Conservation (phyloP, 2,888 invertebrate genomes). For the Mylabris sibirica region DNA sequence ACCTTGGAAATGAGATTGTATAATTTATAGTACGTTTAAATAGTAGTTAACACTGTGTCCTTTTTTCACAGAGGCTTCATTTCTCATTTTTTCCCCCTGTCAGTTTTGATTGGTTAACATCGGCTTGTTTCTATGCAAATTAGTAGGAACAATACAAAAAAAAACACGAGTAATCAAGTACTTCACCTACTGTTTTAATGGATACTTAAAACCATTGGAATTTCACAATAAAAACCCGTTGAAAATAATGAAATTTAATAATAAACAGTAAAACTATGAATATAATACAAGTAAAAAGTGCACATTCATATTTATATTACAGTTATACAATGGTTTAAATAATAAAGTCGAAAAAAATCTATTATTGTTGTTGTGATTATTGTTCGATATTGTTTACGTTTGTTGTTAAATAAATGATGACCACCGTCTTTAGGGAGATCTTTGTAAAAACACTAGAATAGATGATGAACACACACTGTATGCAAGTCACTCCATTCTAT, state of each 20-base stretch:
- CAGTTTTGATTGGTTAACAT: neutral
- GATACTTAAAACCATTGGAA: conserved; percentile 8
- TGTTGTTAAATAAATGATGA: conserved; percentile 38
- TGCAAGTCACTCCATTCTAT: conserved; percentile 49
- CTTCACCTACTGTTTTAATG: conserved; percentile 11
- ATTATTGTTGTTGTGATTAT: conserved; percentile 17
- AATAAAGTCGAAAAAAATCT: conserved; percentile 11
- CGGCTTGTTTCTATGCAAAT: neutral
- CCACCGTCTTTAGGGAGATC: conserved; percentile 32
- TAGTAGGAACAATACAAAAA: neutral
- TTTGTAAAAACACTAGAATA: conserved; percentile 51
- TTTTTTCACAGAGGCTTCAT: neutral
- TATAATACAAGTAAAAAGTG: neutral
- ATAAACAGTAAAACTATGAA: conserved; percentile 10
- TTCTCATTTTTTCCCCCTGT: neutral
- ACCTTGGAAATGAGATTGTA: neutral
- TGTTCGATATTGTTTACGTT: conserved; percentile 16
- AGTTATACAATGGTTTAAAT: conserved; percentile 14
- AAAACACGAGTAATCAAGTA: conserved; percentile 4
- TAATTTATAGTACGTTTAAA: neutral
- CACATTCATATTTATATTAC: neutral
- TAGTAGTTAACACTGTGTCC: neutral
- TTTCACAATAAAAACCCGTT: conserved; percentile 4
- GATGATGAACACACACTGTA: conserved; percentile 28
- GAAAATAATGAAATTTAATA: neutral